Conservation (phyloP, 2,113 vertebrate genomes). For the Mionectes macconnelli region DNA sequence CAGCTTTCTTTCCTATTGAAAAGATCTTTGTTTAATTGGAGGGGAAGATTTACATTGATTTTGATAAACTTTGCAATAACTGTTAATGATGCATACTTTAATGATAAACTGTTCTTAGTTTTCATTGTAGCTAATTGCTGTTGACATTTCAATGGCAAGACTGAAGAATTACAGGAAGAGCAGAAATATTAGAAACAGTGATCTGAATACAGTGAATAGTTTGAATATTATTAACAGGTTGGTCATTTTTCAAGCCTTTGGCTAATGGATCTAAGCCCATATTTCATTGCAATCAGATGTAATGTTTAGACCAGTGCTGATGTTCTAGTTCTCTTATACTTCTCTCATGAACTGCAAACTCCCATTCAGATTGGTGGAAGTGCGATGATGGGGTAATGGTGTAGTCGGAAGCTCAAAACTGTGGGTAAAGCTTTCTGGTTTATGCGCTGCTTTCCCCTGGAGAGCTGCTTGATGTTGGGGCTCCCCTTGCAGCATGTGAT, state of each 20-base stretch:
- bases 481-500: not conserved
- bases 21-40: not conserved
- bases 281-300: not conserved
- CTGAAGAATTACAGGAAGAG: not conserved
- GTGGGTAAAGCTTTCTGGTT: not conserved
- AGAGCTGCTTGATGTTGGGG: not conserved
- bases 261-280: too few species aligned
- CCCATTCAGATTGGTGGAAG: not conserved
- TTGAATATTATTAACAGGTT: not conserved
- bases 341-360: not conserved
- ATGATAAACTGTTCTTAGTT: not conserved
- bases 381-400: fast-evolving
- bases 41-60: not conserved
- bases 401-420: not conserved
- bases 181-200: not conserved
- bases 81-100: not conserved
- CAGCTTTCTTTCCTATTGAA: not conserved
- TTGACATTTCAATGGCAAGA: not conserved
- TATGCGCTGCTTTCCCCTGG: not conserved
- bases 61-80: not conserved
- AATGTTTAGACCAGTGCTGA: not conserved
- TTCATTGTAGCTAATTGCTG: not conserved
- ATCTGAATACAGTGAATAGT: not conserved
- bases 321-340: not conserved
- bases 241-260: not conserved